Percentiles rank a stretch among this genome's conserved stretches.
These are phyloP conservation scores for Saimiri boliviensis DNA, from an alignment of 2,113 vertebrate genomes.

Conservation along the genomic window DNA sequence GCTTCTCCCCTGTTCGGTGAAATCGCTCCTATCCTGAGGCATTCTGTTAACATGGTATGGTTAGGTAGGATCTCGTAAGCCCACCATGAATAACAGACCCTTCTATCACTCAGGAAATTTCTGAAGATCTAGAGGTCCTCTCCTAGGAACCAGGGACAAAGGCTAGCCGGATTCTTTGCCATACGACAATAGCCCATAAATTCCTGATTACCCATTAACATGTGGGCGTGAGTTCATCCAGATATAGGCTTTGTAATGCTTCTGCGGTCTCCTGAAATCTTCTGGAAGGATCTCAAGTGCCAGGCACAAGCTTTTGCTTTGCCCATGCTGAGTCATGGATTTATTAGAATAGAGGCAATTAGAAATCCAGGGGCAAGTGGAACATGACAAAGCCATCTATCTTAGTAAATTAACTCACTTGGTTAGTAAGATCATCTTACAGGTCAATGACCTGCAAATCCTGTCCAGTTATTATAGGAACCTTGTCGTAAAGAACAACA, in stretches of 20 bases:
- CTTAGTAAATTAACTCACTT: conserved; percentile 1
- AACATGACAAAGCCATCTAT: background rate
- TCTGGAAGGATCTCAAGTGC: background rate
- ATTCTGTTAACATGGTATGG: background rate
- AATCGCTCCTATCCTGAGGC: no score
- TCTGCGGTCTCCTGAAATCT: background rate
- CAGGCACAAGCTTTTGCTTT: background rate
- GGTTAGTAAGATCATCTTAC: background rate
- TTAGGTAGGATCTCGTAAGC: background rate
- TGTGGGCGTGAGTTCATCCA: background rate
- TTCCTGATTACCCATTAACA: background rate
- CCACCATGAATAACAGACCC: background rate
- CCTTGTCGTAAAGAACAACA: background rate
- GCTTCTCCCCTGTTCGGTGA: background rate
- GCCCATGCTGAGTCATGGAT: background rate
- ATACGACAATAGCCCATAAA: background rate
- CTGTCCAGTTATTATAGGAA: background rate
- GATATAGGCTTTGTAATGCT: background rate
- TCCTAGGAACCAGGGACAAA: background rate
- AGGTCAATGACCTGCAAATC: conserved; percentile 25
- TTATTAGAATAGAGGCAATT: background rate
- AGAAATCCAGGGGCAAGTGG: background rate
- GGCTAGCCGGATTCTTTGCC: background rate
- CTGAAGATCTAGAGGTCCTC: background rate
- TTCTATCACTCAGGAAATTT: background rate